Evolutionary conservation across 2,113 vertebrate species (phyloP), one percentile per base, ranked within the genome.

Genomic region (Sardina pilchardus): DNA sequence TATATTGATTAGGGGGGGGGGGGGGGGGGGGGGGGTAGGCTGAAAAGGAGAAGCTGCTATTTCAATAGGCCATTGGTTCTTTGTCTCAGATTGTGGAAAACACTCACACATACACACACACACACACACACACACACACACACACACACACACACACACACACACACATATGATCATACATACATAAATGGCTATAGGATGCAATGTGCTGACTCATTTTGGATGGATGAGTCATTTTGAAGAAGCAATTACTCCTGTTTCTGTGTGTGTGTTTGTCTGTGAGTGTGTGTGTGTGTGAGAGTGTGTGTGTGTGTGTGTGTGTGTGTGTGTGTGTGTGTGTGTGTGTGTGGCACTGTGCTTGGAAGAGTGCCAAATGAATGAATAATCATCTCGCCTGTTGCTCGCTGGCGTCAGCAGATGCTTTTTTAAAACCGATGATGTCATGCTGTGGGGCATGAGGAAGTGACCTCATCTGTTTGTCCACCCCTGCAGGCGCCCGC

Each of bases 401-500:
- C 81, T 30, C 30, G 21, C 24, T 78, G 30, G 3, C 59, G 24
- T 24, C 59, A 63, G 59, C 59, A 26, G 59, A 63, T n/a, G 24
- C 21, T 63, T 56, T 56, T 63, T 67, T 30, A 26, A 67, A 67
- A 12, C 17, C n/a, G 82, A 34, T 56, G 82, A 83, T 30, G 4
- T 30, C 21, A 48, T 83, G 7, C 1, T 26, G 30, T 39, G 9
- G 71, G 71, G 14, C 36, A 83, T 30, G 53, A 24, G 19, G 10
- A 39, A 19, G 50, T 44, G 44, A n/a, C 47, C 10, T 24, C 44
- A 71, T 63, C 3, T 1, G 8, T 26, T 50, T 84, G 19, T 56
- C 42, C 80, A 36, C 82, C 16, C 86, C 47, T 78, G 0, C 88
- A 81, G 43, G 83, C 88, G 21, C 82, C 67, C 86, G 45, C 87